Conservation (phyloP, 2,888 invertebrate species). For the Vannuccia rotundouncinata region DNA sequence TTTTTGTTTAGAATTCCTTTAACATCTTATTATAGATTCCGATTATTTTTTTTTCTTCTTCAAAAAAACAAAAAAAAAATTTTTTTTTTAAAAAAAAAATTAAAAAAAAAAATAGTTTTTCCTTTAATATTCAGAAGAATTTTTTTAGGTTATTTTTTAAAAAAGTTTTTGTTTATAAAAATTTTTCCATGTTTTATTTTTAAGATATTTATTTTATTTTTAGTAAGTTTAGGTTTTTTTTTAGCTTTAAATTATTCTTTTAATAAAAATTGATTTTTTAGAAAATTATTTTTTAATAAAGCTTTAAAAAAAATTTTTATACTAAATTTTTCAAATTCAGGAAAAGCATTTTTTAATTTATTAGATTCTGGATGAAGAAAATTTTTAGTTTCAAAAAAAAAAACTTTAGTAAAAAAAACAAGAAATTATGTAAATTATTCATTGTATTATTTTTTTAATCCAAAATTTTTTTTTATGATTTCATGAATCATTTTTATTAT, state of each 20-base stretch:
- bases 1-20: conserved; percentile 40
- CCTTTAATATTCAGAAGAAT: not conserved
- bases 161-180: conserved; percentile 26
- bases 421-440: not conserved
- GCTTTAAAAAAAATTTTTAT: conserved; percentile 22
- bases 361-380: conserved; percentile 36
- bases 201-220: conserved; percentile 26
- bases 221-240: conserved; percentile 10
- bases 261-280: conserved; percentile 18
- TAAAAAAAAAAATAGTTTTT: conserved; percentile 15
- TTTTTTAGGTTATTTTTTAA: conserved; percentile 26
- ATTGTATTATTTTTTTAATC: conserved; percentile 1
- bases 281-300: conserved; percentile 23
- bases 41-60: conserved; percentile 39
- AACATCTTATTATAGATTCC: conserved; percentile 42
- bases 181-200: conserved; percentile 5
- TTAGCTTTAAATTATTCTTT: conserved; percentile 8
- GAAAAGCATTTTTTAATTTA: conserved; percentile 12
- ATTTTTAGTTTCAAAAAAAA: not conserved
- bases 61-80: conserved; percentile 33
- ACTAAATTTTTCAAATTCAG: conserved; percentile 18
- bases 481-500: conserved; percentile 11
- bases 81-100: conserved; percentile 8
- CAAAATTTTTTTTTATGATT: not conserved
- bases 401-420: conserved; percentile 12